Evolutionary conservation across 2,113 vertebrate genomes (phyloP).

Genomic region (Megatriorchis doriae): DNA sequence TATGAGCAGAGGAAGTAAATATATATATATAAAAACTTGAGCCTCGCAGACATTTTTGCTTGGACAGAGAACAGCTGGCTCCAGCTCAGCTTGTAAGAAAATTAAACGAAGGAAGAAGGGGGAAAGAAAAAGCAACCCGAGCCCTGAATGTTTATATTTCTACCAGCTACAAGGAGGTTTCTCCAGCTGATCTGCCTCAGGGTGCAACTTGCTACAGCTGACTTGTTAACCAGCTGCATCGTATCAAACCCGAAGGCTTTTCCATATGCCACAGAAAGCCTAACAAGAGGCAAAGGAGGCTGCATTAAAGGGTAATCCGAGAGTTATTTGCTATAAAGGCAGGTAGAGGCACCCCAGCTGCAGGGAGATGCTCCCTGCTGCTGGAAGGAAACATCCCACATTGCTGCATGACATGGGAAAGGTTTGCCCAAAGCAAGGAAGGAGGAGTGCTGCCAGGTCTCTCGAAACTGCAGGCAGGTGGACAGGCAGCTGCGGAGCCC

Average conservation of each 20-base stretch:
- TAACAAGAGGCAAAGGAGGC: slow-evolving; percentile 27
- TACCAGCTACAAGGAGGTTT: slow-evolving; percentile 6
- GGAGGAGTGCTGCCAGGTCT: neutral
- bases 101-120: neutral
- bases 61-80: neutral
- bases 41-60: neutral
- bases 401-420: neutral
- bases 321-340: slow-evolving; percentile 47
- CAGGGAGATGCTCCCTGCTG: neutral
- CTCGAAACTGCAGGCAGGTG: neutral
- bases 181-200: slow-evolving; percentile 31
- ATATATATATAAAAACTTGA: neutral
- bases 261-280: slow-evolving; percentile 3
- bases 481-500: neutral
- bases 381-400: neutral
- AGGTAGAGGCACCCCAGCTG: slow-evolving; percentile 52
- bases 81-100: neutral
- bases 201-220: slow-evolving; percentile 12
- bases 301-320: slow-evolving; percentile 35
- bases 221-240: slow-evolving; percentile 60
- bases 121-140: neutral
- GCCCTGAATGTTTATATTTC: slow-evolving; percentile 28
- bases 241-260: slow-evolving; percentile 40
- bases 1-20: neutral
- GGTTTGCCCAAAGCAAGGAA: neutral